A percentile compares a stretch with the other conserved stretches of the same genome.
phyloP scores from a whole-genome alignment of 2,888 invertebrate species.

The Thecophora atra region DNA sequence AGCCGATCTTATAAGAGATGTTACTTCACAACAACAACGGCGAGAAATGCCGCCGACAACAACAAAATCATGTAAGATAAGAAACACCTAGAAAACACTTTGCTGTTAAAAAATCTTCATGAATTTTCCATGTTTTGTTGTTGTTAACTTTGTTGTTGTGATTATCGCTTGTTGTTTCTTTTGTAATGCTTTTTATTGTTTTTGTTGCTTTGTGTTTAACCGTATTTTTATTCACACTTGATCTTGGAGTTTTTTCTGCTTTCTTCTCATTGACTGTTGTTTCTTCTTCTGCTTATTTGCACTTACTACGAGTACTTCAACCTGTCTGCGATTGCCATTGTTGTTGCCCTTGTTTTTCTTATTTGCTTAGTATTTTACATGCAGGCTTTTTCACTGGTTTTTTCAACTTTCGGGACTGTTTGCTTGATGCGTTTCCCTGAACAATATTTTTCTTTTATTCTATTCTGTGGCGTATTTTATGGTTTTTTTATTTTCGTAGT shows the following conservation, averaged over 20 bases:
- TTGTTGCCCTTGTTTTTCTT: neutral
- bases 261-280: neutral
- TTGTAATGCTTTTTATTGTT: neutral
- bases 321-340: neutral
- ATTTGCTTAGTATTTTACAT: conserved; percentile 1
- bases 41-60: neutral
- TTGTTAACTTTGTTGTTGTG: neutral
- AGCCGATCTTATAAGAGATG: too few species aligned
- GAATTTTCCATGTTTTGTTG: neutral
- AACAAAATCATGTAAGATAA: neutral
- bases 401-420: neutral
- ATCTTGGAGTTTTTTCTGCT: conserved; percentile 1
- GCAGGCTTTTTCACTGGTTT: neutral
- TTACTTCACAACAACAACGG: conserved; percentile 17
- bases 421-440: neutral
- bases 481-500: neutral
- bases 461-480: neutral
- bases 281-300: neutral
- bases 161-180: too few species aligned
- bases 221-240: neutral
- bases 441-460: neutral
- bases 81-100: neutral
- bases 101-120: neutral
- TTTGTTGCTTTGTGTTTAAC: neutral
- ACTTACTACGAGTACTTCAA: neutral